Evolutionary conservation across 2,113 vertebrate species (phyloP), one percentile per base, ranked within the genome.

Genomic region (Proteles cristata): DNA sequence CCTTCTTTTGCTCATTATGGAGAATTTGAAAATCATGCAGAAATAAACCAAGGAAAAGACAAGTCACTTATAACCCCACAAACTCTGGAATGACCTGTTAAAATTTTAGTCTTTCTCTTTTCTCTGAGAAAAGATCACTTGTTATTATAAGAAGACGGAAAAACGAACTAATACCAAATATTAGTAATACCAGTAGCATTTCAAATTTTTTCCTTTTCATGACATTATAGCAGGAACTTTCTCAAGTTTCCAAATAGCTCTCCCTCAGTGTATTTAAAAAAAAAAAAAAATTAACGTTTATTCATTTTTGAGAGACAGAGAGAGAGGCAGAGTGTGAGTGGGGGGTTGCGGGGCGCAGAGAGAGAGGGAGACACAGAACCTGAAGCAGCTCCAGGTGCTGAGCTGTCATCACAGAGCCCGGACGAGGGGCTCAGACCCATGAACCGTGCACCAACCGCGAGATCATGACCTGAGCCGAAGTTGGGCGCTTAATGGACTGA

Each of bases 21-120:
- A 89, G 14, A 86, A 25, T 76, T 76, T 93, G 55, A 77, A 94
- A 86, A 63, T 50, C 73, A 66, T 0, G 0, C 53, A 33, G 33
- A 93, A 92, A 12, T 12, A 53, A 85, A 82, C 85, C 14, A 69
- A 86, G 94, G 71, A 73, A 93, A 92, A 77, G n/a, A 73, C 43
- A 39, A 81, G 39, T 65, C 23, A 26, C 35, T 81, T 7, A 33
- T 23, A 48, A 88, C 39, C 53, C 88, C 55, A 73, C 25, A 79
- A 6, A 31, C 45, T 83, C 68, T 55, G 53, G 39, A 76, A 15
- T 63, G 35, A 65, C 48, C 66, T 71, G 9, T 92, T 71, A 55
- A 90, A 73, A 79, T 66, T 74, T 63, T 63, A 31, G 26, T 86
- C 58, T 43, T 50, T 43, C 58, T 81, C 73, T 65, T 48, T 71